These are phyloP conservation scores for Antrozous pallidus DNA, from an alignment of 2,797 vertebrate species.

Conservation along the genomic window DNA sequence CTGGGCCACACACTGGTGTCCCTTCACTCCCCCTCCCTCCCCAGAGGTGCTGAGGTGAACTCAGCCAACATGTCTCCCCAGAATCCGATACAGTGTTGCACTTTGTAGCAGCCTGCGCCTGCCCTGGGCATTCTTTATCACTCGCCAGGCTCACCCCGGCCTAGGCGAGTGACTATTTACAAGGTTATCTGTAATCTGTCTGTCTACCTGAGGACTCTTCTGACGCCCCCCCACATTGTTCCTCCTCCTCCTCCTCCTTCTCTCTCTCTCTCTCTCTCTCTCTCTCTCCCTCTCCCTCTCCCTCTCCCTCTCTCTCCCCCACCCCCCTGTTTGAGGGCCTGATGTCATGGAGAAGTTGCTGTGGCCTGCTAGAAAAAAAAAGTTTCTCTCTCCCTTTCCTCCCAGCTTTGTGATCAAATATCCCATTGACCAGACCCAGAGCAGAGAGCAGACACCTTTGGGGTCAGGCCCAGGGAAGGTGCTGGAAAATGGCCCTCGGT, in stretches of 20 bases:
- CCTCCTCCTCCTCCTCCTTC: not conserved
- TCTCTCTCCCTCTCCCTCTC: not conserved
- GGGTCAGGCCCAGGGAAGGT: not conserved
- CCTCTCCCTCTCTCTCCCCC: not conserved
- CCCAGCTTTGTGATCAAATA: not conserved
- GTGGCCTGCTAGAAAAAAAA: not conserved
- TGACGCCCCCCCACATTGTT: too few relatives aligned
- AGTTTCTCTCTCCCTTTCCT: not conserved
- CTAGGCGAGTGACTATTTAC: not conserved
- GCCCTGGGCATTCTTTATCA: not conserved
- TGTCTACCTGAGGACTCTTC: not conserved
- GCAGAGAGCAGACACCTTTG: not conserved
- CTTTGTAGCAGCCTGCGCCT: too few relatives aligned
- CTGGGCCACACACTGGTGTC: not conserved
- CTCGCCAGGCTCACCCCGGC: not conserved
- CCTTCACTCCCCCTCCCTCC: not conserved
- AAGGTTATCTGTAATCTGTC: not conserved
- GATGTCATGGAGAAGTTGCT: not conserved
- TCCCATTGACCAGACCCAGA: not conserved
- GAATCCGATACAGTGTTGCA: not conserved
- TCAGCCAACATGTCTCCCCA: not conserved
- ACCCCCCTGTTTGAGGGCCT: not conserved
- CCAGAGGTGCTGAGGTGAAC: not conserved
- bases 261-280: not conserved
- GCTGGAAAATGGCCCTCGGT: not conserved